Percentiles rank a stretch among this genome's conserved stretches.
Evolutionary conservation across 2,797 vertebrate genomes (phyloP).

Genomic region (Borostomias antarcticus): DNA sequence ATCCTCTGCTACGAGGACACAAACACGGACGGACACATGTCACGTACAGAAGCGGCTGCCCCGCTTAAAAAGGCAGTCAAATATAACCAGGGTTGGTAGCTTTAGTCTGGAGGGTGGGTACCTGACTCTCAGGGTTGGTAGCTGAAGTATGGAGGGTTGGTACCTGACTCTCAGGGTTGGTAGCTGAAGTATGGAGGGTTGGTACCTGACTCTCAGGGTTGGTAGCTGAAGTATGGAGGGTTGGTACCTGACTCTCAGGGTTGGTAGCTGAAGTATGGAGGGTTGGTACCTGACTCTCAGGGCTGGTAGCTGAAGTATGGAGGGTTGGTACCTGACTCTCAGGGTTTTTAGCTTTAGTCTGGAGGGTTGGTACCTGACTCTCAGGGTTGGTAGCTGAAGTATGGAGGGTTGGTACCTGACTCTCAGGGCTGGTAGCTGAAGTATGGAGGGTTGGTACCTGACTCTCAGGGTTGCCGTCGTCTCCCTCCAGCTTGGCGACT

Average conservation of each 20-base stretch:
- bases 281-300: neutral
- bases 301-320: neutral
- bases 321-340: neutral
- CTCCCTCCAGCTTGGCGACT: conserved; percentile 95
- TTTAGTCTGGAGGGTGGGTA: neutral
- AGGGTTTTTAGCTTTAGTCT: neutral
- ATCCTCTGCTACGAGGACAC: too few species aligned
- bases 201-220: neutral
- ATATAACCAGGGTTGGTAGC: neutral
- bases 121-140: conserved; percentile 84
- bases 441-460: conserved; percentile 54
- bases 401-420: conserved; percentile 55
- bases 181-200: neutral
- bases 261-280: neutral
- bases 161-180: neutral
- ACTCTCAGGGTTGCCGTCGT: conserved; percentile 93
- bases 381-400: too few species aligned
- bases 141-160: neutral
- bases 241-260: neutral
- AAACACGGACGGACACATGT: too few species aligned
- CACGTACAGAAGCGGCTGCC: too few species aligned
- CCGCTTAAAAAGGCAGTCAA: too few species aligned
- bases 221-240: neutral
- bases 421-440: conserved; percentile 88
- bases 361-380: neutral